A percentile compares a stretch with the other conserved stretches of the same genome.
Conservation (phyloP, 1,140 invertebrate genomes). For the Orchesella cincta region DNA sequence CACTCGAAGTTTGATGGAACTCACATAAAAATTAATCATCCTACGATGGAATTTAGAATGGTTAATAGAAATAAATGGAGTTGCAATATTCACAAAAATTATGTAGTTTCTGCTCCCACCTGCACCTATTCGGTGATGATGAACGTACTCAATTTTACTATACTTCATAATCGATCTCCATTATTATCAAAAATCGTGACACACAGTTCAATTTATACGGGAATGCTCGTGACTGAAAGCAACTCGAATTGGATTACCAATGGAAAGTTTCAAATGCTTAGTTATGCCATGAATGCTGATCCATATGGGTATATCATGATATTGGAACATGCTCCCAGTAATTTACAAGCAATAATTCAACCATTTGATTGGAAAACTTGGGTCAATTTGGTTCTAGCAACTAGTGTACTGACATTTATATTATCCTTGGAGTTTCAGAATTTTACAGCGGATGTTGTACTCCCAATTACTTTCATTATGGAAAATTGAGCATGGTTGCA, state of each 20-base stretch:
- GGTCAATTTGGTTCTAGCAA: not conserved
- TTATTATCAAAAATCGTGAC: not conserved
- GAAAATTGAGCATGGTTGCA: not conserved
- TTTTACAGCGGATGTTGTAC: no score
- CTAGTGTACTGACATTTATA: not conserved
- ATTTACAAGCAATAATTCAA: not conserved
- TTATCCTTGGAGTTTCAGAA: not conserved
- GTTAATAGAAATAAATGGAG: not conserved
- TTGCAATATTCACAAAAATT: slow-evolving; percentile 13
- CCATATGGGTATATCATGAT: not conserved
- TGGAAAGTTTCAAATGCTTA: not conserved
- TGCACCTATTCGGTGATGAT: not conserved
- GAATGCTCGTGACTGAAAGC: not conserved
- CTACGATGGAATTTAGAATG: not conserved
- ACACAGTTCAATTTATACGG: not conserved
- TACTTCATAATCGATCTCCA: not conserved
- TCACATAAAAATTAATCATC: not conserved
- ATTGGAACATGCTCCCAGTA: not conserved
- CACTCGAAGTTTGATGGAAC: not conserved
- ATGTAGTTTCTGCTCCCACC: not conserved
- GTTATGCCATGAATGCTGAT: not conserved
- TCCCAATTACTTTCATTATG: no score
- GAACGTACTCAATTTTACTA: not conserved
- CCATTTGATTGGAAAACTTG: not conserved
- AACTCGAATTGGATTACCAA: not conserved